Conservation (phyloP, 2,113 vertebrate species). For the Cololabis saira region DNA sequence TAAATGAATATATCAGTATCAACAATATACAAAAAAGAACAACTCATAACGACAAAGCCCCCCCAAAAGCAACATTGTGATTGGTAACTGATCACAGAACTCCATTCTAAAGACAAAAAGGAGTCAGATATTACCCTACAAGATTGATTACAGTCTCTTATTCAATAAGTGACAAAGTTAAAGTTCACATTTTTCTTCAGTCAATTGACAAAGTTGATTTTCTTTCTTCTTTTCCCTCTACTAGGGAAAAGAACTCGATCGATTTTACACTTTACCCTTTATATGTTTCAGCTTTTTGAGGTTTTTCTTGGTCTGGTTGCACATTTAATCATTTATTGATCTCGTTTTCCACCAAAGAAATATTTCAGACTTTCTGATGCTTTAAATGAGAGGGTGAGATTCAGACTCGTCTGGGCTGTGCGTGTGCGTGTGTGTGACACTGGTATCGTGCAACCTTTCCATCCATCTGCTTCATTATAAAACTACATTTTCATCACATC, state of each 20-base stretch:
- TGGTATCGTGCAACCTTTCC: too few species aligned
- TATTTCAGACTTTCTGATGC: neutral
- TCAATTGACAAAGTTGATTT: neutral
- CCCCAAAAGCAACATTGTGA: too few species aligned
- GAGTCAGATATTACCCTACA: too few species aligned
- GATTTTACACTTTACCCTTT: neutral
- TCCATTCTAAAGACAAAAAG: too few species aligned
- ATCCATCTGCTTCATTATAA: too few species aligned
- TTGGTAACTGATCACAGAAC: too few species aligned
- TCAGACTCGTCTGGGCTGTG: neutral
- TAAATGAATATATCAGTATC: too few species aligned
- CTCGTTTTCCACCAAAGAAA: neutral
- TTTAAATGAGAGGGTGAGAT: neutral
- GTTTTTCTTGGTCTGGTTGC: slow-evolving; percentile 9
- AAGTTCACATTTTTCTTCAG: neutral
- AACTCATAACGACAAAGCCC: too few species aligned
- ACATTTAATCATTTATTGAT: slow-evolving; percentile 10
- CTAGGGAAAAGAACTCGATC: neutral
- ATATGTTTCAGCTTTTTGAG: neutral
- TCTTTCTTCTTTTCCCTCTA: neutral
- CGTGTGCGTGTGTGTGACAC: neutral
- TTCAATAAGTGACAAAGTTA: neutral
- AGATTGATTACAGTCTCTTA: too few species aligned
- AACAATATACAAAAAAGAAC: too few species aligned
- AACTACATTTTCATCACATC: too few species aligned